Evolutionary conservation across 2,797 vertebrate genomes (phyloP), one percentile per base, ranked within the genome.

Genomic region (Carduelis carduelis): DNA sequence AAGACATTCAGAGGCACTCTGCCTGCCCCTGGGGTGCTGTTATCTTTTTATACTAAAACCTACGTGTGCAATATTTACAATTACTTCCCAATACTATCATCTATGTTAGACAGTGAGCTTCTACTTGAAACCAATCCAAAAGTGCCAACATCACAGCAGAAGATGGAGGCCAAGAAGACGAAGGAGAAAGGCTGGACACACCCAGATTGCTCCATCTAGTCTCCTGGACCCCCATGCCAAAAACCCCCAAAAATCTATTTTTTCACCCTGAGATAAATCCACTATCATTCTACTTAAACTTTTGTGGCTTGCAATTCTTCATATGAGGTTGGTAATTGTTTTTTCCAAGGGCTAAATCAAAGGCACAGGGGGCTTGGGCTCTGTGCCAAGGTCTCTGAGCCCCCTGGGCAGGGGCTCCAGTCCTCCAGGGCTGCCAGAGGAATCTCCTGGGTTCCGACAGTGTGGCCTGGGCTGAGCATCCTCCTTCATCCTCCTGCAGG

Each of bases 21-120:
- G 53, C 13, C 32, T 6, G 3, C 30, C 30, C 8, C 8, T 0
- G 3, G 12, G 50, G 8, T 0, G 0, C 1, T n/a, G 12, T 21
- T 55, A n/a, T 55, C 13, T 55, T 14, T n/a, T 22, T n/a, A n/a
- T 55, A n/a, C 20, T 55, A 10, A n/a, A 55, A 55, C 9, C 53
- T n/a, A 14, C 13, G 1, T n/a, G 4, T n/a, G 9, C 52, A n/a
- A n/a, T 55, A 9, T n/a, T n/a, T 55, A 22, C 32, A n/a, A 10
- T 55, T 14, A 10, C 53, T 22, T 22, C 10, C 53, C 53, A 55
- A 7, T n/a, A 14, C 53, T 14, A 7, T 55, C 32, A n/a, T 9
- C 53, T 55, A 7, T n/a, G 20, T n/a, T 10, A 14, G 53, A 55
- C 20, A 55, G 8, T n/a, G 53, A 55, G 53, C 8, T n/a, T 22